Base-by-base conservation (phyloP, 2,113 vertebrate genomes). In the Hucho hucho region DNA sequence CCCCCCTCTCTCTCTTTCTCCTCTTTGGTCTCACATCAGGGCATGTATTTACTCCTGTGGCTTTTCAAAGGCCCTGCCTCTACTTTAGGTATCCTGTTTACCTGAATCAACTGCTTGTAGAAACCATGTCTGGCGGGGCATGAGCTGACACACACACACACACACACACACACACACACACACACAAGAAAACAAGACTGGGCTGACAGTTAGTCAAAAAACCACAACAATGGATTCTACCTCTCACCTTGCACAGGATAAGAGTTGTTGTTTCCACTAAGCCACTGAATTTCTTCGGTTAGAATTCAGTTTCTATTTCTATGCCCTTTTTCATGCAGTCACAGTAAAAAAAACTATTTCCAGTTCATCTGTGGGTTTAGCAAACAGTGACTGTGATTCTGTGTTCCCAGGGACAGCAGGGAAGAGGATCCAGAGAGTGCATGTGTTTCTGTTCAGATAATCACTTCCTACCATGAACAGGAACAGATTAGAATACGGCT, bases 71-170 rank as follows among this genome's bases (percentile, higher is more conserved):
- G 76, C 66, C 70, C 75, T 16, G 26, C 69, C 32, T 82, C 70
- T 22, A 58, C 66, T 74, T 82, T 79, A 84, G 79, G 81, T 81
- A 86, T 87, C 86, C 84, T 89, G 84, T 89, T 88, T 88, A 87
- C 79, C 65, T 59, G 49, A 67, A 25, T 47, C 64, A 69, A 70
- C 74, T 75, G 72, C 82, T 77, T 78, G 80, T 84, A 81, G 79
- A 73, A 64, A 37, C 32, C 67, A 68, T 63, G 59, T 53, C n/a
- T 65, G 64, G 12, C 25, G 16, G 4, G 4, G 58, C 58, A 9
- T 37, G 37, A 37, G 37, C 58, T 59, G 6, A 59, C 56, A 14
- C 56, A 59, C 56, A 59, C 56, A 29, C 28, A 13, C 24, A 26
- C 25, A 26, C 63, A 26, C 12, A 4, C 63, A 64, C 6, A 24